Evolutionary conservation across 2,888 invertebrate species (phyloP).

Genomic region (Endotricha flammealis): DNA sequence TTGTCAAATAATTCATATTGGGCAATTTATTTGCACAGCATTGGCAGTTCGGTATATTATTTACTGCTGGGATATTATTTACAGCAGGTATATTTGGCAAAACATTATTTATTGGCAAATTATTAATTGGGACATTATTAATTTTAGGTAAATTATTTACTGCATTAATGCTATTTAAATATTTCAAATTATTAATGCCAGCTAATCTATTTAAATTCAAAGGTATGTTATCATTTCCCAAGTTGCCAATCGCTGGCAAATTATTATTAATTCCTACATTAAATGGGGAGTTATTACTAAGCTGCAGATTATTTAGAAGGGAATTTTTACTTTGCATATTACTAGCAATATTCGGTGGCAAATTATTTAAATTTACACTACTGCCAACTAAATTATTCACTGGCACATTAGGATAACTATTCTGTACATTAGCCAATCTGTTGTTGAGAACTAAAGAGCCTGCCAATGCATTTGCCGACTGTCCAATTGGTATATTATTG

Average conservation of each 20-base stretch:
- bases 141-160: conserved; percentile 2
- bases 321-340: no score
- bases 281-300: neutral
- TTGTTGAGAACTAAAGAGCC: neutral
- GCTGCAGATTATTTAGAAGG: neutral
- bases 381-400: no score
- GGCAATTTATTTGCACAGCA: neutral
- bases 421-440: neutral
- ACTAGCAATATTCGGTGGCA: neutral
- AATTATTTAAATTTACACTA: conserved; percentile 1
- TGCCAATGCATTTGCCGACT: neutral
- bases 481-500: neutral
- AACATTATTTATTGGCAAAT: conserved; percentile 1
- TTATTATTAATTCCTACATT: neutral
- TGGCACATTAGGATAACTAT: neutral
- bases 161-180: neutral
- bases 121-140: conserved; percentile 5
- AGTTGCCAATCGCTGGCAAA: neutral
- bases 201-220: neutral
- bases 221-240: neutral
- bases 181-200: neutral
- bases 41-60: conserved; percentile 5
- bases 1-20: neutral
- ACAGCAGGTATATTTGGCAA: conserved; percentile 12
- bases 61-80: conserved; percentile 3